These are phyloP conservation scores for Bucco capensis DNA, from an alignment of 2,113 vertebrate species.

Conservation along the genomic window DNA sequence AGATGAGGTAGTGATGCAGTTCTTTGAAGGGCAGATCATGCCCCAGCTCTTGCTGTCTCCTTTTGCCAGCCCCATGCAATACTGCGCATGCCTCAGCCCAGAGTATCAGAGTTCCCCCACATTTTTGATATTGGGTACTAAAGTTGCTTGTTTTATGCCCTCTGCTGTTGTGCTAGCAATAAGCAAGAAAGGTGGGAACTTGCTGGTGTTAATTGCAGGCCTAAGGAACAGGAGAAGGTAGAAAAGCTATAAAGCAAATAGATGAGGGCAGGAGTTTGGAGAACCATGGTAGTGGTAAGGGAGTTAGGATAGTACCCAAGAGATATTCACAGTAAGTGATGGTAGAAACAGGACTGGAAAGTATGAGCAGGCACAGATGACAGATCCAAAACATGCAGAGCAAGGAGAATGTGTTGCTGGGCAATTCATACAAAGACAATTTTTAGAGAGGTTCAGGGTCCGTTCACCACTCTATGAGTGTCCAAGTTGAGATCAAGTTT, in stretches of 20 bases:
- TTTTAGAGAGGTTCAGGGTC: neutral
- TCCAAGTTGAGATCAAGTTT: neutral
- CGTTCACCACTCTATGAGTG: neutral
- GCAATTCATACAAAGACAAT: neutral
- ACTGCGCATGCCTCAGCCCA: neutral
- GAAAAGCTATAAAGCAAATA: neutral
- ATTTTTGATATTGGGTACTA: accelerated
- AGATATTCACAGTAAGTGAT: neutral
- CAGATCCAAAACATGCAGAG: neutral
- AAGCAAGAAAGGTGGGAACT: neutral
- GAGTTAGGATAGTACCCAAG: neutral
- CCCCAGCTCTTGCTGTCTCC: accelerated
- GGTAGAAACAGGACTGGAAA: neutral
- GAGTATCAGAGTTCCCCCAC: neutral
- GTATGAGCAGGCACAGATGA: neutral
- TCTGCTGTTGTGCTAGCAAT: neutral
- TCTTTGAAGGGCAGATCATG: neutral
- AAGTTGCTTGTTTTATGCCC: neutral
- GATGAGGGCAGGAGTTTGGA: neutral
- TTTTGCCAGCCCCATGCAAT: neutral
- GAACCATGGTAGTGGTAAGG: neutral
- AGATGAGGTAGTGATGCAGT: neutral
- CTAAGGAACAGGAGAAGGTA: neutral
- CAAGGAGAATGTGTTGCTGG: neutral
- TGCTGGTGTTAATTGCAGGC: neutral